A percentile compares a stretch with the other conserved stretches of the same genome.
Conservation (phyloP, 1,140 invertebrate species). For the Calliopsis andreniformis region DNA sequence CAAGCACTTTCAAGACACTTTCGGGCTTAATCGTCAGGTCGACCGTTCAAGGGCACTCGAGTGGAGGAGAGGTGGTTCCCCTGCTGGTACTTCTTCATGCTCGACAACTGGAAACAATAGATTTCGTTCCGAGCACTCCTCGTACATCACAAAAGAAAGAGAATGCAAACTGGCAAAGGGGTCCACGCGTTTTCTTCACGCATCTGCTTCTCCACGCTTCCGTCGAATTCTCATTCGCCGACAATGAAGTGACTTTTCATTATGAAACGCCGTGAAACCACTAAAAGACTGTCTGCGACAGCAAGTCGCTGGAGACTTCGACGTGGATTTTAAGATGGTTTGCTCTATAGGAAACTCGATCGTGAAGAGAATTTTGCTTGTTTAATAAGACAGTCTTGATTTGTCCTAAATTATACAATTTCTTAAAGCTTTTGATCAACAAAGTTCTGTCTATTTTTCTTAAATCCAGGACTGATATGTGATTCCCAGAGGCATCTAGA, state of each 20-base stretch:
- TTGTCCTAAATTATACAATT: too few species aligned
- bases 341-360: too few species aligned
- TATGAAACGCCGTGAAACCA: not conserved
- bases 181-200: conserved; percentile 20
- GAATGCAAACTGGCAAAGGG: conserved; percentile 24
- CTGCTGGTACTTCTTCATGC: conserved; percentile 48
- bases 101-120: conserved; percentile 73
- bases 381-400: too few species aligned
- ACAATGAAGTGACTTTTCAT: conserved; percentile 4
- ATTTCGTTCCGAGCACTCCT: conserved; percentile 57
- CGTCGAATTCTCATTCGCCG: not conserved
- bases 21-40: conserved; percentile 60
- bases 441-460: too few species aligned
- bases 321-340: too few species aligned
- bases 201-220: conserved; percentile 30
- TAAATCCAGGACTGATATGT: too few species aligned
- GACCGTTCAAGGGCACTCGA: conserved; percentile 59
- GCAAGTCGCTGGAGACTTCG: too few species aligned
- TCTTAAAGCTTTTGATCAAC: too few species aligned
- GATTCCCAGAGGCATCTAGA: too few species aligned
- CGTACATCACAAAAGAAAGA: conserved; percentile 17
- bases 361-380: too few species aligned
- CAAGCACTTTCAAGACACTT: conserved; percentile 61
- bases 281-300: not conserved
- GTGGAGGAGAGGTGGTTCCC: conserved; percentile 54